Evolutionary conservation across 2,797 vertebrate genomes (phyloP).

Genomic region (Sebastes dallii): DNA sequence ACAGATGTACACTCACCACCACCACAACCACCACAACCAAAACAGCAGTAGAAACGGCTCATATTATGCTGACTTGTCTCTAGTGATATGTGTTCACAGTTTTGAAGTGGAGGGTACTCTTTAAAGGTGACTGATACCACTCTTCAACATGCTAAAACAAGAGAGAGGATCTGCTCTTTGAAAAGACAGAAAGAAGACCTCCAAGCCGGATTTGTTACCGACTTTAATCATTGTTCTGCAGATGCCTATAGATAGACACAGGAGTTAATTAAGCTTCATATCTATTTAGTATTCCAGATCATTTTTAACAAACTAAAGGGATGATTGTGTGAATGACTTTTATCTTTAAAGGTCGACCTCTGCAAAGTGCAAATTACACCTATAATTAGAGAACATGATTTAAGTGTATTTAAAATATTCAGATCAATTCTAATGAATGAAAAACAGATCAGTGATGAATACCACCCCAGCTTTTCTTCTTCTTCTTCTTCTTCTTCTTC

Average conservation of each 20-base stretch:
- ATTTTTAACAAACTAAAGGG: background rate
- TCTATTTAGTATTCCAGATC: background rate
- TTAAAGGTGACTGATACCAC: background rate
- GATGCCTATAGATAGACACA: background rate
- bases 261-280: background rate
- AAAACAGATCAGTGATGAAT: background rate
- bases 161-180: background rate
- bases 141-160: background rate
- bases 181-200: background rate
- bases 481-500: too few relatives aligned
- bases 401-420: background rate
- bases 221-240: background rate
- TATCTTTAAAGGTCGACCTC: background rate
- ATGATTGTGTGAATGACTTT: background rate
- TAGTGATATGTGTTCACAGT: background rate
- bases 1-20: too few relatives aligned
- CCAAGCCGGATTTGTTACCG: accelerated
- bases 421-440: background rate
- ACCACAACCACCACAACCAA: too few relatives aligned
- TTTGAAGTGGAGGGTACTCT: background rate
- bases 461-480: background rate
- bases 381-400: background rate
- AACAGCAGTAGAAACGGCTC: background rate
- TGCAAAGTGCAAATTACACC: background rate
- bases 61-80: background rate